Percentiles rank a stretch among this genome's conserved stretches.
These are phyloP conservation scores for Leucania comma DNA, from an alignment of 2,888 invertebrate genomes.

Conservation along the genomic window DNA sequence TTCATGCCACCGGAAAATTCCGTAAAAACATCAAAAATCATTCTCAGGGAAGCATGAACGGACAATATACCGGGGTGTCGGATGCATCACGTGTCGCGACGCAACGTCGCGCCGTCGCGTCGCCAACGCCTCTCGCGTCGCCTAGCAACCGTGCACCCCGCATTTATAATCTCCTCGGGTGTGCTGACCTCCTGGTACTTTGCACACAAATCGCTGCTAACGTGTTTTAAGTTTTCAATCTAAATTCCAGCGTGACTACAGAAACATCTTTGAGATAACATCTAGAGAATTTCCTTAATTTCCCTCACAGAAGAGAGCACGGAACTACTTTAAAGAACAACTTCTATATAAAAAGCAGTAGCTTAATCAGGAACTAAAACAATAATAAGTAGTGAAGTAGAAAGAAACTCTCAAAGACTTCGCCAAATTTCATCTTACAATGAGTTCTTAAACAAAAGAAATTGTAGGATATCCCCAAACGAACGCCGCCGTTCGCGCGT, in stretches of 20 bases:
- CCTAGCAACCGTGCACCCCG: slow-evolving; percentile 73
- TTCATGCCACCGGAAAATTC: slow-evolving; percentile 11
- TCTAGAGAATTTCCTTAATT: slow-evolving; percentile 40
- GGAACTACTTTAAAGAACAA: slow-evolving; percentile 8
- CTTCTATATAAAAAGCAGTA: slow-evolving; percentile 26
- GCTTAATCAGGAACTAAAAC: slow-evolving; percentile 23
- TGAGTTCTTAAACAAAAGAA: slow-evolving; percentile 34
- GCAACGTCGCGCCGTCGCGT: slow-evolving; percentile 77
- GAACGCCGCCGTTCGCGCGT: too few relatives aligned
- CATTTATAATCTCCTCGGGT: slow-evolving; percentile 73
- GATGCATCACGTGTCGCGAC: slow-evolving; percentile 79
- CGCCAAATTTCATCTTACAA: neutral
- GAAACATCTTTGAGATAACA: slow-evolving; percentile 29
- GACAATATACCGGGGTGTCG: slow-evolving; percentile 60
- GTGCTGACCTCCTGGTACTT: slow-evolving; percentile 77
- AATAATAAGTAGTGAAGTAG: slow-evolving; percentile 29
- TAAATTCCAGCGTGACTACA: slow-evolving; percentile 52
- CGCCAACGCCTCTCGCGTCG: slow-evolving; percentile 71
- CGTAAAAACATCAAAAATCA: slow-evolving; percentile 23
- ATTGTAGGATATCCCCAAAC: too few relatives aligned
- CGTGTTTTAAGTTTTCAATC: slow-evolving; percentile 57
- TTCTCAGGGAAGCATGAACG: slow-evolving; percentile 16
- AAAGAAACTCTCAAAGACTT: slow-evolving; percentile 13
- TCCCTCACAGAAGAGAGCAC: slow-evolving; percentile 10
- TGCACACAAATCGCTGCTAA: slow-evolving; percentile 58